Evolutionary conservation across 2,888 invertebrate species (phyloP).

Genomic region (Noctua comes): DNA sequence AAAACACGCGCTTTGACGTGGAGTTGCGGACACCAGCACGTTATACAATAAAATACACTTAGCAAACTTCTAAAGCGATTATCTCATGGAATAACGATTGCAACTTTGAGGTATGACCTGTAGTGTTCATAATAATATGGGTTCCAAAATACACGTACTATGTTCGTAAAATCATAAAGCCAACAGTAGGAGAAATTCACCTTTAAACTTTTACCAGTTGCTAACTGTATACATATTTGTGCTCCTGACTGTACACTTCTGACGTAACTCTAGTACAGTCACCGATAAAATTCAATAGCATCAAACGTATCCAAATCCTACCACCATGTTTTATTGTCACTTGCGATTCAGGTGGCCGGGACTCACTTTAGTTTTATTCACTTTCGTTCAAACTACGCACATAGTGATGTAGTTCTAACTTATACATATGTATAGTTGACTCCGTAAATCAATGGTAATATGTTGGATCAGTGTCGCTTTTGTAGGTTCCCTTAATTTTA

Average conservation of each 20-base stretch:
- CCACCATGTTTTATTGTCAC: conserved; percentile 59
- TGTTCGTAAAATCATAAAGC: not conserved
- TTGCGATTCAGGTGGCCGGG: conserved; percentile 39
- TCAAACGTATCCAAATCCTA: conserved; percentile 49
- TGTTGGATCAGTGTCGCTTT: conserved; percentile 29
- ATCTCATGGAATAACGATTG: not conserved
- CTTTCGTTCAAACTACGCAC: conserved; percentile 30
- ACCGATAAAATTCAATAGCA: conserved; percentile 61
- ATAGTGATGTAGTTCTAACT: not conserved
- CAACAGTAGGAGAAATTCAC: not conserved
- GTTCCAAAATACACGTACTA: not conserved
- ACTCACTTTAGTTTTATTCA: conserved; percentile 39
- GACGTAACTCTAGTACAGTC: conserved; percentile 30
- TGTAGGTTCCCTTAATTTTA: conserved; percentile 35
- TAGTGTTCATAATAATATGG: not conserved
- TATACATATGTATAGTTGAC: conserved; percentile 17
- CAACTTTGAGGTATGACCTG: not conserved
- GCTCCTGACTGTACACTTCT: conserved; percentile 22
- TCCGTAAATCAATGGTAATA: conserved; percentile 18
- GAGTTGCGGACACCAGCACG: too few species aligned
- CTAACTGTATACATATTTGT: not conserved
- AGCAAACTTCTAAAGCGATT: not conserved
- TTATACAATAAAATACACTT: too few species aligned
- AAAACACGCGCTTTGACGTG: too few species aligned
- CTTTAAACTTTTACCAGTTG: not conserved